Conservation (phyloP, 2,113 vertebrate genomes). For the Bufo bufo region DNA sequence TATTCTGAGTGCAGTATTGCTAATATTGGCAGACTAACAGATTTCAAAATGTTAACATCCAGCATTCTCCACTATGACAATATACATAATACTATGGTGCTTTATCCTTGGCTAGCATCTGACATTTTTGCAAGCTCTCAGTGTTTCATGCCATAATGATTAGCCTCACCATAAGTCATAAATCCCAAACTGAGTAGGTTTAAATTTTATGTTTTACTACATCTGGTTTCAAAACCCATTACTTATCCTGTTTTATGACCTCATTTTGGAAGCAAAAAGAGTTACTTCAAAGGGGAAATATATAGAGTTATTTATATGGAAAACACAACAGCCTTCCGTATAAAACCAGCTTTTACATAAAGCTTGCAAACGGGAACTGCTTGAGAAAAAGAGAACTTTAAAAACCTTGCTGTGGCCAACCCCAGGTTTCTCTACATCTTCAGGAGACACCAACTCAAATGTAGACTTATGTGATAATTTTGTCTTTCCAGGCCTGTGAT, state of each 20-base stretch:
- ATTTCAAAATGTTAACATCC: constrained; percentile 20
- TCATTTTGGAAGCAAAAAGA: constrained; percentile 58
- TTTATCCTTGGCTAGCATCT: constrained; percentile 47
- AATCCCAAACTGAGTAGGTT: constrained; percentile 59
- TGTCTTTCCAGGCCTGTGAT: neutral
- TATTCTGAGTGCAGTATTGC: constrained; percentile 3
- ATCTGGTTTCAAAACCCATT: constrained; percentile 60
- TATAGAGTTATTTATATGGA: constrained; percentile 59
- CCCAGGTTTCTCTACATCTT: constrained; percentile 16
- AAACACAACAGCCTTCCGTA: constrained; percentile 59
- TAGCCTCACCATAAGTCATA: constrained; percentile 58
- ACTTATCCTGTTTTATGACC: constrained; percentile 59
- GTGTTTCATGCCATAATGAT: constrained; percentile 56
- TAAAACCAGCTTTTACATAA: constrained; percentile 54
- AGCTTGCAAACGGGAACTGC: constrained; percentile 52
- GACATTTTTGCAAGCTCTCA: constrained; percentile 56
- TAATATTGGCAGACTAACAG: constrained; percentile 30
- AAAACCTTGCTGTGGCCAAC: constrained; percentile 16
- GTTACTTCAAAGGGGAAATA: constrained; percentile 57
- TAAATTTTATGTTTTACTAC: constrained; percentile 60
- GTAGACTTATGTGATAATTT: neutral
- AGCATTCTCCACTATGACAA: constrained; percentile 24
- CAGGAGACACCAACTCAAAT: constrained; percentile 12
- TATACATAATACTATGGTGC: constrained; percentile 49
- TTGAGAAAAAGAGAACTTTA: constrained; percentile 44